Evolutionary conservation across 2,888 invertebrate genomes (phyloP).

Genomic region (Cerastis rubricosa): DNA sequence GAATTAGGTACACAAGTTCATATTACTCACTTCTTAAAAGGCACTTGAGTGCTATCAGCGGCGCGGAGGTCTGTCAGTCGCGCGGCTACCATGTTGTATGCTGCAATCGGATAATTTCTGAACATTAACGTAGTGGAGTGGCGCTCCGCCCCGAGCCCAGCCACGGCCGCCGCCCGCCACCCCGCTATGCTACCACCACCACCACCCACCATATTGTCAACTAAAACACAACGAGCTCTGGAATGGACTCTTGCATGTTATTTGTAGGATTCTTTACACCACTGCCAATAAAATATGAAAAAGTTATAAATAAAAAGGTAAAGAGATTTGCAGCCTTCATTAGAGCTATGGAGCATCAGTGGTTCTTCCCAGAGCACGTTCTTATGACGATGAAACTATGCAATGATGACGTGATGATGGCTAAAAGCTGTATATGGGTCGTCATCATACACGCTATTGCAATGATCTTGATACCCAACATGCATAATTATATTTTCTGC

Average conservation of each 20-base stretch:
- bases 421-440: slow-evolving; percentile 26
- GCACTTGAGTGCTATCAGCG: slow-evolving; percentile 98
- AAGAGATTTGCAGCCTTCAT: background rate
- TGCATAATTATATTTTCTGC: slow-evolving; percentile 5
- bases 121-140: slow-evolving; percentile 87
- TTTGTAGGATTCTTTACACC: background rate
- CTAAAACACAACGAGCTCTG: slow-evolving; percentile 76
- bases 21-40: slow-evolving; percentile 98
- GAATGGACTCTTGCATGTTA: slow-evolving; percentile 41
- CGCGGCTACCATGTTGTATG: slow-evolving; percentile 99
- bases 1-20: background rate
- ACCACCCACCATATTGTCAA: slow-evolving; percentile 90
- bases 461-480: slow-evolving; percentile 22
- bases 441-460: slow-evolving; percentile 9
- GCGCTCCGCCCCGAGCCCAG: slow-evolving; percentile 62
- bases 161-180: slow-evolving; percentile 71
- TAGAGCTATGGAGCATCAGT: background rate
- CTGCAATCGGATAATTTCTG: slow-evolving; percentile 95
- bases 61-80: slow-evolving; percentile 98
- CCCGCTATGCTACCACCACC: slow-evolving; percentile 80
- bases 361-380: slow-evolving; percentile 47
- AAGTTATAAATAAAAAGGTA: background rate
- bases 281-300: background rate
- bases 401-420: slow-evolving; percentile 37
- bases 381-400: slow-evolving; percentile 43